Conservation (phyloP, 2,797 vertebrate genomes). For the Mionectes olivaceus region DNA sequence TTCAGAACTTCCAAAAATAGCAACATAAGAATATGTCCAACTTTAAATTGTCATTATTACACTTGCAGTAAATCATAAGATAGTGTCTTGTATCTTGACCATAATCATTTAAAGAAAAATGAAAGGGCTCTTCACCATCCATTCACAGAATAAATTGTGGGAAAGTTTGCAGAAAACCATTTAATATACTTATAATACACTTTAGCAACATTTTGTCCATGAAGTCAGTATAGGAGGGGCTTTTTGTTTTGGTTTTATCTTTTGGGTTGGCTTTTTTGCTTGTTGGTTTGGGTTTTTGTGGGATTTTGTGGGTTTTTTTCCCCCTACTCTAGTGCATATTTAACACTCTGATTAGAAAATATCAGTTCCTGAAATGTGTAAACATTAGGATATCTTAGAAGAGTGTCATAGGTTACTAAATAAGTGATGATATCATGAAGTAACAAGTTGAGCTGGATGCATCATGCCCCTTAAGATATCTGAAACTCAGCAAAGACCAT, state of each 20-base stretch:
- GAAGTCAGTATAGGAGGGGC: neutral
- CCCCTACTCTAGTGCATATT: neutral
- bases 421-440: neutral
- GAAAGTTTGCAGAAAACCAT: neutral
- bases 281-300: neutral
- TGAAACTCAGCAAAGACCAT: neutral
- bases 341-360: neutral
- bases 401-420: neutral
- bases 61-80: neutral
- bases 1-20: neutral
- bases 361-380: neutral
- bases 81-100: neutral
- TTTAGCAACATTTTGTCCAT: neutral
- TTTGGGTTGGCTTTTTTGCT: neutral
- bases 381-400: neutral
- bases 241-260: neutral
- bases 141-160: neutral
- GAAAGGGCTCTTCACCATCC: neutral
- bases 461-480: neutral
- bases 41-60: neutral
- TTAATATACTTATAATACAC: conserved; percentile 12
- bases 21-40: neutral
- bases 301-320: too few relatives aligned
- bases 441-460: neutral
- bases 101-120: neutral